Base-by-base conservation (phyloP, 2,797 vertebrate genomes). In the Pangasius krempfi region DNA sequence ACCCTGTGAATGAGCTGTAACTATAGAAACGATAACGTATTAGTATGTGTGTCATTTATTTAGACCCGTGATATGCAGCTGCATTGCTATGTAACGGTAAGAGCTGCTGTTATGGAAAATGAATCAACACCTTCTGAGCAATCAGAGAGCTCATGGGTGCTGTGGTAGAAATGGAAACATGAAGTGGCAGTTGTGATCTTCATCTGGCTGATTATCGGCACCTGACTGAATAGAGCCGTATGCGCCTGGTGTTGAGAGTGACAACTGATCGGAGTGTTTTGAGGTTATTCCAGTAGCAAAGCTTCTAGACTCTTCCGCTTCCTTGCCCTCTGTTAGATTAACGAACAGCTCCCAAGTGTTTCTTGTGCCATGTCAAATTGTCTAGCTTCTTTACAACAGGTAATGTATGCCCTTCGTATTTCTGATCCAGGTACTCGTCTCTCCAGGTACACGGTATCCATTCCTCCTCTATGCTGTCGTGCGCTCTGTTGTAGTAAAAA, bases 231-330 rank as follows among this genome's bases (percentile, higher is more conserved):
- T 1, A 37, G 33, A 33, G 5, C 66, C 68, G 5, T 70, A 10
- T 18, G 22, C 33, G 33, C 68, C 10, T 1, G 68, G 33, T 22
- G 33, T 27, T 30, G 75, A 52, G 75, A 60, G n/a, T 5, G 40
- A 68, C 89, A 86, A 78, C 75, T 84, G 68, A 88, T 80, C 58
- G 86, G 86, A 90, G 82, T 50, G 4, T n/a, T 10, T 78, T 94
- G 94, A 94, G 93, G 90, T 94, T 92, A 93, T 93, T 93, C 93
- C 90, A 90, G 92, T 92, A 93, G 92, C 86, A 87, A 94, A 92
- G 95, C 93, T 66, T 92, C 86, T 93, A 86, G 89, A 84, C 92
- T 91, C 91, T 91, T 92, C 91, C 89, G 66, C 89, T 89, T 52
- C 60, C 30, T 91, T 86, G 88, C 79, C 54, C 91, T 66, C 66